Base-by-base conservation (phyloP, 1,140 invertebrate genomes). In the Drosophila leontia region DNA sequence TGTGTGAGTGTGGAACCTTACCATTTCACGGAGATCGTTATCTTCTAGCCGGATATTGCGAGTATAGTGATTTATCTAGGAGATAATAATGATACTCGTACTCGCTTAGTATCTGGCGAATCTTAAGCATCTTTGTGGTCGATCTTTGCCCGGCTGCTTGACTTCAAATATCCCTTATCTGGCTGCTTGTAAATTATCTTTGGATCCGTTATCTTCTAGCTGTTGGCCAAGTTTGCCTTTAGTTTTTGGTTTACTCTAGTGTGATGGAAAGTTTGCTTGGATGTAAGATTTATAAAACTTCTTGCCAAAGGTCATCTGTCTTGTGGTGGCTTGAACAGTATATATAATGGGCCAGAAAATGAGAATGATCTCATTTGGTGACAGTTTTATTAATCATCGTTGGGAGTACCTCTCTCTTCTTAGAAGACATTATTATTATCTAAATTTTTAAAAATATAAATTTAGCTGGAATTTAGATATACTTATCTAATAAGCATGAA, bases 21-120 rank as follows among this genome's bases (percentile, higher is more conserved):
- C 69, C 69, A 71, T 59, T 72, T 71, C 69, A 59, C 69, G 67
- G 69, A 39, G 69, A 71, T 74, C 70, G 70, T 74, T 74, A 74
- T 74, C 70, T 71, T 26, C 13, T 9, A 58, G 55, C 70, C 70
- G 70, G 70, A 72, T 74, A 74, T 72, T 72, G 70, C 67, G 70
- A 60, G 68, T 44, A 74, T 72, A 72, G 45, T 60, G 70, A 74
- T 74, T 72, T 74, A 74, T 72, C 70, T 74, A 13, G 37, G 5
- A 74, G 70, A 74, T 74, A 74, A 60, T 74, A 74, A 72, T 72
- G 45, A 60, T 74, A 47, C 19, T 55, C 13, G 7, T 55, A 7
- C 34, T 19, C 5, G 23, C 15, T 44, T 44, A 26, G 56, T 58
- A 67, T 63, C 64, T 70, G 17, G 67, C 15, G 65, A 59, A 59